A percentile compares a stretch with the other conserved stretches of the same genome.
Evolutionary conservation across 2,797 vertebrate genomes (phyloP).

Genomic region (Ciconia nigra): DNA sequence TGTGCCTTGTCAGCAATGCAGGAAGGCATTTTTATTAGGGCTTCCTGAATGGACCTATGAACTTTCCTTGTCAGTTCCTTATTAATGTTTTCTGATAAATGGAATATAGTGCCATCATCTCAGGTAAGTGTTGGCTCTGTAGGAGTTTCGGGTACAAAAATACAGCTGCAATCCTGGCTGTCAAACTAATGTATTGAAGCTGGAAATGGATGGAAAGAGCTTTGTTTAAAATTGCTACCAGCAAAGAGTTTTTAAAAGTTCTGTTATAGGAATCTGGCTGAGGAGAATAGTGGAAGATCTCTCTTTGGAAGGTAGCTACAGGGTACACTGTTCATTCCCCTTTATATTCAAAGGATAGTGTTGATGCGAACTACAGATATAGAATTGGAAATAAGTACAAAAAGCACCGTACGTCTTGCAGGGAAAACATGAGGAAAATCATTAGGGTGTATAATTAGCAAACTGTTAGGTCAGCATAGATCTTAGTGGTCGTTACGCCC

Average conservation of each 20-base stretch:
- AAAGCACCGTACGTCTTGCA: neutral
- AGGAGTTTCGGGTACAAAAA: neutral
- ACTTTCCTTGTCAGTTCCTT: neutral
- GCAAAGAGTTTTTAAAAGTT: neutral
- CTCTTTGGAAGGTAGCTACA: neutral
- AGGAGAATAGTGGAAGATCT: neutral
- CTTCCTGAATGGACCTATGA: neutral
- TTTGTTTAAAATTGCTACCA: neutral
- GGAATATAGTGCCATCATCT: neutral
- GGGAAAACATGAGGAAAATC: neutral
- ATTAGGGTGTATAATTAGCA: neutral
- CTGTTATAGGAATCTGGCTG: neutral
- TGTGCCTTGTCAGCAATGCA: neutral
- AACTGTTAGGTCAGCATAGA: neutral
- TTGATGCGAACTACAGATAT: neutral
- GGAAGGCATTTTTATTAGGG: conserved; percentile 1
- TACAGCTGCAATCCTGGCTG: neutral
- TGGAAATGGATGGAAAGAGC: neutral
- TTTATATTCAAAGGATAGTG: neutral
- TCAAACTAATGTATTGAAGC: neutral
- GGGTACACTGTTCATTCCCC: neutral
- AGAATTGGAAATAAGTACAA: neutral
- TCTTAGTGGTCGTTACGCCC: neutral
- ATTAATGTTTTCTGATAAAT: neutral
- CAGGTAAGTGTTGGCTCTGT: neutral